These are phyloP conservation scores for Platyura marginata DNA, from an alignment of 1,140 invertebrate species.

Conservation along the genomic window DNA sequence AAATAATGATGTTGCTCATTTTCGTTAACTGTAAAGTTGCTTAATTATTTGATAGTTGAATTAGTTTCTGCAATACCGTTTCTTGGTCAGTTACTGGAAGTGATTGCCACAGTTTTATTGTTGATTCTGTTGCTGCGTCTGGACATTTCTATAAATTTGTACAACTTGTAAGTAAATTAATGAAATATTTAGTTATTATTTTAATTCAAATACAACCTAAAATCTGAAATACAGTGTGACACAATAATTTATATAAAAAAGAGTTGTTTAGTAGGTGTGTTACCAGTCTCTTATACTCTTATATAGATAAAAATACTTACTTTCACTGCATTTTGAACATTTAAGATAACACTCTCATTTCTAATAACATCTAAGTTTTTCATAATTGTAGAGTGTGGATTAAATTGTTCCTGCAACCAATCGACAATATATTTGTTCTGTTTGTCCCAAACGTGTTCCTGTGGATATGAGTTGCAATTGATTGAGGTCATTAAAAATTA, in stretches of 20 bases:
- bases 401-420: slow-evolving; percentile 62
- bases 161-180: too few relatives aligned
- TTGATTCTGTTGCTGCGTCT: slow-evolving; percentile 59
- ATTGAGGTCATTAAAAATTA: neutral
- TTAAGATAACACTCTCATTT: slow-evolving; percentile 61
- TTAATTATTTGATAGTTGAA: too few relatives aligned
- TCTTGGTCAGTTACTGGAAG: slow-evolving; percentile 52
- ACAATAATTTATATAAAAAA: too few relatives aligned
- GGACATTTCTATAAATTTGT: slow-evolving; percentile 51
- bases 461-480: slow-evolving; percentile 58
- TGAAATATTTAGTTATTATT: too few relatives aligned
- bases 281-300: neutral
- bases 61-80: slow-evolving; percentile 53
- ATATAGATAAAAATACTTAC: slow-evolving; percentile 18
- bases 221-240: too few relatives aligned
- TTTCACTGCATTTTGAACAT: slow-evolving; percentile 47
- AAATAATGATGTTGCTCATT: too few relatives aligned
- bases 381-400: slow-evolving; percentile 47
- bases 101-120: slow-evolving; percentile 58
- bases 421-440: slow-evolving; percentile 62
- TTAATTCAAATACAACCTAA: too few relatives aligned
- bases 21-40: too few relatives aligned
- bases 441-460: slow-evolving; percentile 48
- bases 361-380: slow-evolving; percentile 69
- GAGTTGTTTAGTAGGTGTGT: slow-evolving; percentile 13